A percentile compares a stretch with the other conserved stretches of the same genome.
phyloP scores from a whole-genome alignment of 2,888 invertebrate species.

The Amaurobius ferox region DNA sequence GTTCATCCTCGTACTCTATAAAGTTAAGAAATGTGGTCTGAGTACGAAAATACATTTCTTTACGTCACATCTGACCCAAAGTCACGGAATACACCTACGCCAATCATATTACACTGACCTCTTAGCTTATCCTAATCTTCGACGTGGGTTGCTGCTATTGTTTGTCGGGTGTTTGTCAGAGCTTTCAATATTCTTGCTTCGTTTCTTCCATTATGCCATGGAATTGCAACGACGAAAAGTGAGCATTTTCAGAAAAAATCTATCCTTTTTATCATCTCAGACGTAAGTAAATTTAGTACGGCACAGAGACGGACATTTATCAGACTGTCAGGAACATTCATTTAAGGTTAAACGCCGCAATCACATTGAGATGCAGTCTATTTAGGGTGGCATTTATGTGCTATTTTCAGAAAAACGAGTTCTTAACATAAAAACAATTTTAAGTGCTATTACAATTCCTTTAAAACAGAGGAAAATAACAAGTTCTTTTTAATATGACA shows the following conservation, averaged over 20 bases:
- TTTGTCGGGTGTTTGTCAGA: constrained; percentile 1
- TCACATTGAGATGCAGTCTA: no score
- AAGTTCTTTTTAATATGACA: no score
- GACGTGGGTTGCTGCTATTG: background rate
- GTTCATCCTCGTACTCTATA: no score
- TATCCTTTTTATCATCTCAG: background rate
- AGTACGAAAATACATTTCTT: background rate
- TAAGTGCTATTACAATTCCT: no score
- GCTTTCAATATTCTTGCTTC: background rate
- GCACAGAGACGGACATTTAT: background rate
- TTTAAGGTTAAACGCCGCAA: background rate
- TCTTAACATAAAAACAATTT: no score
- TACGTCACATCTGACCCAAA: background rate
- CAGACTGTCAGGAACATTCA: background rate
- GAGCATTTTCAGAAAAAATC: background rate
- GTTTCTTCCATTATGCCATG: background rate
- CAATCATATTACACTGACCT: background rate
- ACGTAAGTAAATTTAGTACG: background rate
- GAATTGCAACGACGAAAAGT: background rate
- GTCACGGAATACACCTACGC: background rate
- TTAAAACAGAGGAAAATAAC: no score
- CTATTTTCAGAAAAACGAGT: no score
- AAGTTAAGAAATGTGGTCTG: background rate
- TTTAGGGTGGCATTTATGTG: no score
- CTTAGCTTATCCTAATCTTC: background rate